A percentile compares a stretch with the other conserved stretches of the same genome.
Evolutionary conservation across 2,113 vertebrate genomes (phyloP).

Genomic region (Stomatorhinus ivindoensis): DNA sequence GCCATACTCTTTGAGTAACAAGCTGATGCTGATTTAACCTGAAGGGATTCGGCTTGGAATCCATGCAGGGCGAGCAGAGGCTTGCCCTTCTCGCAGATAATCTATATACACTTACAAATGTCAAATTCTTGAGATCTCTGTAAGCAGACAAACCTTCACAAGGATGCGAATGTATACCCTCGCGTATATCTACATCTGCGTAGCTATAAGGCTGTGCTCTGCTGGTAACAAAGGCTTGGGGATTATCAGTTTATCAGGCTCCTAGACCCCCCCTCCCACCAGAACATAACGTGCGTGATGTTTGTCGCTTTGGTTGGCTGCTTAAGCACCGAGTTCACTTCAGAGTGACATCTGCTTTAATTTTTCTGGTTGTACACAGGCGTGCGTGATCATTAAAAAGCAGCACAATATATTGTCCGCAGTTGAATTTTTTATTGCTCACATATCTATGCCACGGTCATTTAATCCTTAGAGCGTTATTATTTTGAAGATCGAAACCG

Average conservation of each 20-base stretch:
- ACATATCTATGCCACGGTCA: not conserved
- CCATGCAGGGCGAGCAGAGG: not conserved
- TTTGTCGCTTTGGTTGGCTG: not conserved
- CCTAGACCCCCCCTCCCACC: not conserved
- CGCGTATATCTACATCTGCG: not conserved
- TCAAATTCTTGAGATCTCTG: not conserved
- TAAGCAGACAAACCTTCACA: not conserved
- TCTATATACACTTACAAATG: not conserved
- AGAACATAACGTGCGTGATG: not conserved
- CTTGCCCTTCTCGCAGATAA: not conserved
- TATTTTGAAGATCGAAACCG: not conserved
- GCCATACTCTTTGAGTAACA: not conserved
- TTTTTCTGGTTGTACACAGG: not conserved
- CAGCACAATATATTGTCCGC: not conserved
- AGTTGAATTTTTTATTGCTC: not conserved
- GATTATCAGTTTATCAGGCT: not conserved
- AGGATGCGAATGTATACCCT: not conserved
- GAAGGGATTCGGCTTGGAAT: not conserved
- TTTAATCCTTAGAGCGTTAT: not conserved
- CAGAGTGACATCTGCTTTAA: not conserved
- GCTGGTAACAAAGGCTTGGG: too few species aligned
- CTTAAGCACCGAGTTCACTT: not conserved
- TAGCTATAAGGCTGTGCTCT: not conserved
- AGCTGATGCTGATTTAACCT: not conserved
- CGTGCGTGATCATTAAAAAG: not conserved